Evolutionary conservation across 2,888 invertebrate genomes (phyloP).

Genomic region (Perizoma flavofasciatum): DNA sequence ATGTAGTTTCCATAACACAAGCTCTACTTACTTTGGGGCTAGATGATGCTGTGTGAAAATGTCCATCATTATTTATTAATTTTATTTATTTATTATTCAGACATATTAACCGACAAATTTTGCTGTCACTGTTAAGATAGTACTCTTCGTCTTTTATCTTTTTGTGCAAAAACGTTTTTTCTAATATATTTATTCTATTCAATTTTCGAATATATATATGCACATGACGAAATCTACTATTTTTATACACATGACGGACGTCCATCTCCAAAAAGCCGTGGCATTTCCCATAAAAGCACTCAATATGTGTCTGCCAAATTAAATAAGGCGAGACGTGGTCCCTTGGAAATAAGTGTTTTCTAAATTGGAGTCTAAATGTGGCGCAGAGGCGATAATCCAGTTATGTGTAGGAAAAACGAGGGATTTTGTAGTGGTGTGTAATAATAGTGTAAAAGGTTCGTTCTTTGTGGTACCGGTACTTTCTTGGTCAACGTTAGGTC

Average conservation of each 20-base stretch:
- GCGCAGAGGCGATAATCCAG: conserved; percentile 18
- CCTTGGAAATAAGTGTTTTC: conserved; percentile 27
- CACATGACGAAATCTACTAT: conserved; percentile 21
- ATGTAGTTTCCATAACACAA: too few species aligned
- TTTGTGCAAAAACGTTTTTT: too few species aligned
- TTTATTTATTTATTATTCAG: too few species aligned
- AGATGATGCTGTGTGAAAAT: too few species aligned
- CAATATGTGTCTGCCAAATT: conserved; percentile 58
- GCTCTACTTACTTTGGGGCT: too few species aligned
- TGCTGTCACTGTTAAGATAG: too few species aligned
- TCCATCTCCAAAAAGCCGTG: conserved; percentile 30
- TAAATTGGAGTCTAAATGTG: conserved; percentile 39
- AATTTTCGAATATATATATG: conserved; percentile 7
- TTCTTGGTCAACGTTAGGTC: too few species aligned
- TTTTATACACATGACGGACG: conserved; percentile 20
- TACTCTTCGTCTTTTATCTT: too few species aligned
- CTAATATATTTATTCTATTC: neutral
- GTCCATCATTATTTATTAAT: too few species aligned
- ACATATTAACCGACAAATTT: too few species aligned
- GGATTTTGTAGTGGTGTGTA: neutral
- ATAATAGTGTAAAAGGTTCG: neutral
- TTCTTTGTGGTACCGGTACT: too few species aligned
- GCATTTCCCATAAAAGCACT: conserved; percentile 49
- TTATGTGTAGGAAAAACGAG: neutral
- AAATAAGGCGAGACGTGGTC: conserved; percentile 50